Evolutionary conservation across 1,140 invertebrate species (phyloP).

Genomic region (Trichonephila inaurata): DNA sequence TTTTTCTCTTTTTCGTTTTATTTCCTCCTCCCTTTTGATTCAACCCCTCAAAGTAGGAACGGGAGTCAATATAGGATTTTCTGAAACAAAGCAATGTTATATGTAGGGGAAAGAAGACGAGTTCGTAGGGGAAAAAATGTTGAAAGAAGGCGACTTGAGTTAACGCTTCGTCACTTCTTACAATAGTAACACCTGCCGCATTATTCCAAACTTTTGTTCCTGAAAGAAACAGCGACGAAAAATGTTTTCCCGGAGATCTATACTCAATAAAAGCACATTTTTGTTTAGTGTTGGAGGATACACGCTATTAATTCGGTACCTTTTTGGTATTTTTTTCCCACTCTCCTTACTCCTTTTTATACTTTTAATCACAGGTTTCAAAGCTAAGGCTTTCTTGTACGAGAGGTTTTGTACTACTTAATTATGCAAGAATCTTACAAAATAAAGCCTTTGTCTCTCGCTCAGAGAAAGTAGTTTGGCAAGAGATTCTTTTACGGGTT

Average conservation of each 20-base stretch:
- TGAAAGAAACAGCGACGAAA: slow-evolving; percentile 72
- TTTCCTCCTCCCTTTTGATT: slow-evolving; percentile 9
- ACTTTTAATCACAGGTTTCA: slow-evolving; percentile 60
- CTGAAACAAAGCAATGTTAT: slow-evolving; percentile 61
- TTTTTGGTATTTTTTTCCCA: slow-evolving; percentile 47
- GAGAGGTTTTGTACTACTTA: slow-evolving; percentile 75
- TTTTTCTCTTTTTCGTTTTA: slow-evolving; percentile 26
- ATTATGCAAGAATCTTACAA: slow-evolving; percentile 76
- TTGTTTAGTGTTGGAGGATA: slow-evolving; percentile 69
- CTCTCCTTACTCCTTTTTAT: neutral
- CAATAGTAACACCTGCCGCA: slow-evolving; percentile 75
- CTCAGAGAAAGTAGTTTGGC: slow-evolving; percentile 35
- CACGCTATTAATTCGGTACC: slow-evolving; percentile 69
- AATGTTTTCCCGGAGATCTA: slow-evolving; percentile 74
- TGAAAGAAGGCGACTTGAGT: neutral
- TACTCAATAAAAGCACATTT: slow-evolving; percentile 76
- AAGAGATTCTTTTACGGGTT: slow-evolving; percentile 37
- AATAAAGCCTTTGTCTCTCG: slow-evolving; percentile 74
- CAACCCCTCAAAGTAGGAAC: neutral
- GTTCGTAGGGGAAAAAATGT: neutral
- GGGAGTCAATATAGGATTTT: neutral
- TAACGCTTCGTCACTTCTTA: slow-evolving; percentile 52
- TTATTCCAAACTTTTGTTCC: slow-evolving; percentile 71
- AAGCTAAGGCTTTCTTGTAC: slow-evolving; percentile 45
- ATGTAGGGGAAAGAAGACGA: neutral